Conservation (phyloP, 2,113 vertebrate species). For the Otus sunia region DNA sequence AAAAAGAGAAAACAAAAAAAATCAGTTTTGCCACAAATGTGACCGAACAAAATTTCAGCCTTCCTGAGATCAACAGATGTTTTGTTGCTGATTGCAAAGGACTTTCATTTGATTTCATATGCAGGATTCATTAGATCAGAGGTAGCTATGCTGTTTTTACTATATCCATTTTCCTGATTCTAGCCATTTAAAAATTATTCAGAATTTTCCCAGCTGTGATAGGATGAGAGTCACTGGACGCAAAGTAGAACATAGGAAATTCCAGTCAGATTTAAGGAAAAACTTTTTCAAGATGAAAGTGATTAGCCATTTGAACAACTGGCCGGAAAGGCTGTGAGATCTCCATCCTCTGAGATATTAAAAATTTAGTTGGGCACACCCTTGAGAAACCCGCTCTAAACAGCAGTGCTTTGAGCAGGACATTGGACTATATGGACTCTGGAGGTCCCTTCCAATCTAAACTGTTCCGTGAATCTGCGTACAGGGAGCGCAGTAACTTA, state of each 20-base stretch:
- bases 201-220: neutral
- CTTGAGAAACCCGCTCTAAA: neutral
- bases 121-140: neutral
- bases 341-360: neutral
- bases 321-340: neutral
- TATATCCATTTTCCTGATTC: neutral
- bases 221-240: neutral
- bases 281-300: neutral
- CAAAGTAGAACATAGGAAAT: neutral
- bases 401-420: neutral
- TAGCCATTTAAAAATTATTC: neutral
- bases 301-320: neutral
- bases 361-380: neutral
- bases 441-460: neutral
- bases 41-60: neutral
- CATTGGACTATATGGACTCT: neutral
- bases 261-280: neutral
- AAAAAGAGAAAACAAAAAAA: neutral
- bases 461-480: neutral
- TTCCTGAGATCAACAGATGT: neutral
- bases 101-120: neutral
- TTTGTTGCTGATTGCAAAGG: neutral
- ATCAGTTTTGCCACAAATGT: neutral
- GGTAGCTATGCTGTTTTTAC: neutral
- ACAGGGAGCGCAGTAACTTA: neutral